Base-by-base conservation (phyloP, 2,113 vertebrate genomes). In the Oryzias curvinotus region DNA sequence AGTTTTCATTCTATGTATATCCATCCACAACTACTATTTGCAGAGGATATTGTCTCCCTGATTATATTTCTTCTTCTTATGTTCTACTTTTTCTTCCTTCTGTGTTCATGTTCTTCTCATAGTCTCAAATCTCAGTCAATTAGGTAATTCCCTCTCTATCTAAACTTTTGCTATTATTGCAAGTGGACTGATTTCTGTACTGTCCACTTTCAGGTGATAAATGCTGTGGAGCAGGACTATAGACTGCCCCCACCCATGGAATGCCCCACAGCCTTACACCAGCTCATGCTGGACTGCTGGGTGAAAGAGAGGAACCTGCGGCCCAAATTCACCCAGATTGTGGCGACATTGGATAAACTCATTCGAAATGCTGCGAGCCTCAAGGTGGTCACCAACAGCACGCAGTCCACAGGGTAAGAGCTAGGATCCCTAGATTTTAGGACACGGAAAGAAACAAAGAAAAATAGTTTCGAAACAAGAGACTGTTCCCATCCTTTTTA, bases 221-320 rank as follows among this genome's bases (percentile, higher is more conserved):
- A 98, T 1, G 96, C 97, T 0, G 96, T 98, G 71, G 97, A 99
- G 88, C 97, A 99, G 84, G 97, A 99, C 75, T 99, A 99, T 79
- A 93, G 97, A 84, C 89, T 99, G 73, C 96, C 97, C 6, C 97
- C 96, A 2, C 97, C 97, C 61, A 99, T 99, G 97, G 97, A 99
- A 91, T 99, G 97, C 85, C 97, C 97, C 73, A 98, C 95, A 0
- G 97, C 97, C 0, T 91, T 99, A 48, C 97, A 99, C 83, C 96
- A 98, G 88, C 93, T 99, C 81, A 99, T 99, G 97, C 65, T 99
- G 83, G 97, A 99, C 92, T 99, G 97, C 88, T 99, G 97, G 97
- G 95, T 99, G 65, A 94, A 97, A 68, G 97, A 98, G 84, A 94
- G 97, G 71, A 99, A 99, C 86, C 91, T 98, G 42, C 90, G 97